phyloP scores from a whole-genome alignment of 2,888 invertebrate species.

The Eupithecia vulgata region DNA sequence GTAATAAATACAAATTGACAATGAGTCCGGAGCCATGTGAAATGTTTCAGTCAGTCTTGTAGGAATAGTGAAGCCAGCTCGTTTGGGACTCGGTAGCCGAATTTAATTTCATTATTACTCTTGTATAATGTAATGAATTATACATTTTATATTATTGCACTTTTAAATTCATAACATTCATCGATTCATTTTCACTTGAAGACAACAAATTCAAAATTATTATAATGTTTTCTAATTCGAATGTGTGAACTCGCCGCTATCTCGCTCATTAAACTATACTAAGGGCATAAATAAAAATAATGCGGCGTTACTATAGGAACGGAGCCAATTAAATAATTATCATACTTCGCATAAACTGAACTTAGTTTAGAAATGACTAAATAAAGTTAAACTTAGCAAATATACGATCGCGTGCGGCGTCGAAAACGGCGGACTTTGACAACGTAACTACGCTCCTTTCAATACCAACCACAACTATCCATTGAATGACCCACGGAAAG shows the following conservation, averaged over 20 bases:
- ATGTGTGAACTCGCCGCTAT: conserved; percentile 64
- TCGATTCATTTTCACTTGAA: conserved; percentile 50
- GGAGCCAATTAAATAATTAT: conserved; percentile 73
- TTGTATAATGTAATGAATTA: conserved; percentile 56
- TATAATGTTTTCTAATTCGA: conserved; percentile 40
- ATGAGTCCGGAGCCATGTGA: conserved; percentile 69
- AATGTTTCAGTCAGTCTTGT: conserved; percentile 80
- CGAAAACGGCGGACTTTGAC: conserved; percentile 46
- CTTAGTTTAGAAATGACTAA: conserved; percentile 80
- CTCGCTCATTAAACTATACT: conserved; percentile 66
- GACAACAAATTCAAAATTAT: conserved; percentile 57
- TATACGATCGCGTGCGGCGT: conserved; percentile 63
- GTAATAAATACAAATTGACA: conserved; percentile 71
- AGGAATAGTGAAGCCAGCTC: conserved; percentile 65
- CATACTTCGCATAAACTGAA: conserved; percentile 73
- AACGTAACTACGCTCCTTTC: conserved; percentile 17
- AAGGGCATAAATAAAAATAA: conserved; percentile 77
- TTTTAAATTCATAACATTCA: conserved; percentile 65
- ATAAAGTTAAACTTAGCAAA: conserved; percentile 76
- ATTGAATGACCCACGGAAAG: conserved; percentile 6
- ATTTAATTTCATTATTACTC: conserved; percentile 57
- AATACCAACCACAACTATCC: conserved; percentile 21
- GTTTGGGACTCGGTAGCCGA: conserved; percentile 68
- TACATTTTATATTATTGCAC: conserved; percentile 80
- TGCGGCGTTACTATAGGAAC: conserved; percentile 77